Evolutionary conservation across 2,888 invertebrate species (phyloP).

Genomic region (Ormia ochracea): DNA sequence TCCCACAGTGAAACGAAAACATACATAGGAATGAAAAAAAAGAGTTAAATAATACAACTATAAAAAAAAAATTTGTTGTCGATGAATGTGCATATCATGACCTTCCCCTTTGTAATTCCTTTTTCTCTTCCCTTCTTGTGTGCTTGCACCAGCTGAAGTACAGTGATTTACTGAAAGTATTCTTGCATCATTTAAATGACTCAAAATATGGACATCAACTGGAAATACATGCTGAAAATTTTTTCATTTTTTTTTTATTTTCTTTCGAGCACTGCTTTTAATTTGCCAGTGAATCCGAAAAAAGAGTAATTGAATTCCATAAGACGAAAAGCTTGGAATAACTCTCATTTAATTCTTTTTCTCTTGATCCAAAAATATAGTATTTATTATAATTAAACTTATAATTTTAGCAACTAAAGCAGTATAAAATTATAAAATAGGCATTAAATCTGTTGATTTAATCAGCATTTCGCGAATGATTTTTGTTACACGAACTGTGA

Average conservation of each 20-base stretch:
- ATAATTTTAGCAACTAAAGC: no score
- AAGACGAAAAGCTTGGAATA: no score
- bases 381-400: no score
- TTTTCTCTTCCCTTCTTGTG: not conserved
- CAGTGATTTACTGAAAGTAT: not conserved
- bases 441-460: no score
- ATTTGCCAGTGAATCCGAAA: no score
- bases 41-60: not conserved
- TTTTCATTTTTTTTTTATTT: no score
- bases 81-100: slow-evolving; percentile 19
- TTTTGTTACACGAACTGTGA: no score
- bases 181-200: not conserved
- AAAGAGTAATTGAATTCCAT: no score
- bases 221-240: not conserved
- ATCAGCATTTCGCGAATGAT: no score
- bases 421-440: no score
- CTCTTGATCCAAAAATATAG: no score
- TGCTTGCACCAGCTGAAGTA: not conserved
- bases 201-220: not conserved
- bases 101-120: slow-evolving; percentile 2
- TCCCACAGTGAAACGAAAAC: not conserved
- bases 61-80: slow-evolving; percentile 3
- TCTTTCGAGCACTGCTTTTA: not conserved
- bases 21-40: not conserved
- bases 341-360: no score